Evolutionary conservation across 2,797 vertebrate genomes (phyloP).

Genomic region (Liasis olivaceus): DNA sequence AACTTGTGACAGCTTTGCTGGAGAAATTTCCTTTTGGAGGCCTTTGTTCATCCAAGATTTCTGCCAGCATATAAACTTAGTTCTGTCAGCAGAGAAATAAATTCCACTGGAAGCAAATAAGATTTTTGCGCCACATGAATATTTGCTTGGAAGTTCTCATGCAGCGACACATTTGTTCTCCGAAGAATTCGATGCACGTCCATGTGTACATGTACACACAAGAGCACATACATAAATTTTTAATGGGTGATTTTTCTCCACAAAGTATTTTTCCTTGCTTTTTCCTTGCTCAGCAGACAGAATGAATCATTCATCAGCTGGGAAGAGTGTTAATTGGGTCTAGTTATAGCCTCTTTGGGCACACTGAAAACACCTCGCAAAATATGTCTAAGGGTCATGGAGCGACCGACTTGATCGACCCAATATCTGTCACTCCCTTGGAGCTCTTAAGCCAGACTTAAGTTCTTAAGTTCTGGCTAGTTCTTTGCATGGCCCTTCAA

Average conservation of each 20-base stretch:
- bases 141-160: not conserved
- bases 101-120: not conserved
- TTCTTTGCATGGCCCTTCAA: too few species aligned
- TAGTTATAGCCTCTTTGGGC: slow-evolving; percentile 51
- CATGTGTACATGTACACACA: not conserved
- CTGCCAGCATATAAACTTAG: not conserved
- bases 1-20: not conserved
- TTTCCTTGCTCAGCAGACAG: not conserved
- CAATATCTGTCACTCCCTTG: not conserved
- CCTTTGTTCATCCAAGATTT: not conserved
- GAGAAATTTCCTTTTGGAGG: not conserved
- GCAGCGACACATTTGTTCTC: not conserved
- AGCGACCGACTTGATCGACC: too few species aligned
- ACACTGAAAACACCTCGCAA: not conserved
- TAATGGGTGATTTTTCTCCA: slow-evolving; percentile 41
- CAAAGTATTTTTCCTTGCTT: not conserved
- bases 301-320: slow-evolving; percentile 30
- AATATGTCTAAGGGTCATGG: not conserved
- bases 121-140: not conserved
- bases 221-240: not conserved
- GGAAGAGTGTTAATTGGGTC: slow-evolving; percentile 54
- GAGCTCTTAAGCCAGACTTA: not conserved
- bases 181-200: not conserved
- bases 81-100: not conserved
- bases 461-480: not conserved